These are phyloP conservation scores for Erithacus rubecula DNA, from an alignment of 2,797 vertebrate species.

Conservation along the genomic window DNA sequence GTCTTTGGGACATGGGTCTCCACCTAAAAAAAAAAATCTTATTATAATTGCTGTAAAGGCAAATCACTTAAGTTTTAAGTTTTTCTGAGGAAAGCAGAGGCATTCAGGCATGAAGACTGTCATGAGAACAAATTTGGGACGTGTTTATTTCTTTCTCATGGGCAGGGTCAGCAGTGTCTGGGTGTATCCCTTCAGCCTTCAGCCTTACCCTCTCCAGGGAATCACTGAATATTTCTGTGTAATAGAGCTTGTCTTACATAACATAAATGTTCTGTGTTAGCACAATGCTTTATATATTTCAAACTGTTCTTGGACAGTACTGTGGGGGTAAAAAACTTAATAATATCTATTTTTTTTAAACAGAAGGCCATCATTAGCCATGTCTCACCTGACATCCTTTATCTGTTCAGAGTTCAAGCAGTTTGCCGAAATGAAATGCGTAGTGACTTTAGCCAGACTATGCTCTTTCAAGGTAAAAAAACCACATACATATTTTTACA, in stretches of 20 bases:
- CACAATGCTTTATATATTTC: constrained; percentile 57
- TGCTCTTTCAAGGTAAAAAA: constrained; percentile 93
- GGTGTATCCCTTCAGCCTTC: not conserved
- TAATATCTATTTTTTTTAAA: constrained; percentile 73
- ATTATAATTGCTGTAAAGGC: not conserved
- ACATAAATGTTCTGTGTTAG: constrained; percentile 48
- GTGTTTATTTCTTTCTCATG: not conserved
- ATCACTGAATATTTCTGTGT: not conserved
- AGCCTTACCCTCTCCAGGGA: not conserved
- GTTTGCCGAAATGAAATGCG: constrained; percentile 95
- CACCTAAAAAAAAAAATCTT: not conserved
- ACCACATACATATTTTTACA: not conserved
- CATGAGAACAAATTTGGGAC: not conserved
- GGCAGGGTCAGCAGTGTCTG: not conserved
- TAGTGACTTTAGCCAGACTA: constrained; percentile 98
- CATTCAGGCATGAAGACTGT: not conserved
- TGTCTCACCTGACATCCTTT: constrained; percentile 92
- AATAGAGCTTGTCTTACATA: not conserved
- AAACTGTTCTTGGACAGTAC: constrained; percentile 60
- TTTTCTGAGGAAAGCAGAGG: not conserved
- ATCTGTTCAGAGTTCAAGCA: constrained; percentile 95
- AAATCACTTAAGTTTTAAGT: not conserved
- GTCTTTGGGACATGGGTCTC: not conserved
- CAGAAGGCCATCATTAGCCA: constrained; percentile 94
- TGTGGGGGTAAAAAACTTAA: constrained; percentile 74